Base-by-base conservation (phyloP, 2,113 vertebrate species). In the Melanotaenia duboulayi region DNA sequence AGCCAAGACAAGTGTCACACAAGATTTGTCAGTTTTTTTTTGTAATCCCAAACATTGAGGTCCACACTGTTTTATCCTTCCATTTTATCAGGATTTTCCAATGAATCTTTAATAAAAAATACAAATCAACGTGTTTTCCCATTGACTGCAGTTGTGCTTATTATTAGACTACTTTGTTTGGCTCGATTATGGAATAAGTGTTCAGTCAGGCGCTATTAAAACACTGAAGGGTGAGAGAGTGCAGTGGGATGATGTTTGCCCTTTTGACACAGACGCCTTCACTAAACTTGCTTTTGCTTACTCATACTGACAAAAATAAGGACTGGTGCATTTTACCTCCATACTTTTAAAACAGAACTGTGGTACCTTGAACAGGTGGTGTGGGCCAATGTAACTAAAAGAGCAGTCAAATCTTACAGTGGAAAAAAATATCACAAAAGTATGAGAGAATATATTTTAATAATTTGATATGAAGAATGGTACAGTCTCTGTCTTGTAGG, bases 11-110 rank as follows among this genome's bases (percentile, higher is more conserved):
- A 71, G 39, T 55, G 64, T 71, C 54, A 62, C 48, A 75, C 37
- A 70, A 76, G 58, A 44, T 59, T 71, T 66, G 49, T 25, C 24
- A 51, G 58, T 74, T 80, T 62, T 71, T 75, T 24, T 20, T 17
- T 64, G 42, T 40, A 19, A 52, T 4, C 52, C 17, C 52, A 65
- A 62, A 54, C 37, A 57, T 35, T 22, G 4, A 46, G 16, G 25
- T 60, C 12, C 65, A 28, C 50, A 23, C 44, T 28, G 59, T 58
- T 54, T 71, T 48, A 49, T 37, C 7, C 6, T n/a, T 48, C 28
- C 2, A 25, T 46, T 46, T 12, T 22, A 7, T n/a, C 14, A 17
- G 20, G 22, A 17, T 58, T 17, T 52, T 4, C 14, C 17, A 14
- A 61, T 28, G 24, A 60, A 11, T 11, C 2, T 12, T 7, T 25